Evolutionary conservation across 2,888 invertebrate genomes (phyloP).

Genomic region (Drosophila bunnanda): DNA sequence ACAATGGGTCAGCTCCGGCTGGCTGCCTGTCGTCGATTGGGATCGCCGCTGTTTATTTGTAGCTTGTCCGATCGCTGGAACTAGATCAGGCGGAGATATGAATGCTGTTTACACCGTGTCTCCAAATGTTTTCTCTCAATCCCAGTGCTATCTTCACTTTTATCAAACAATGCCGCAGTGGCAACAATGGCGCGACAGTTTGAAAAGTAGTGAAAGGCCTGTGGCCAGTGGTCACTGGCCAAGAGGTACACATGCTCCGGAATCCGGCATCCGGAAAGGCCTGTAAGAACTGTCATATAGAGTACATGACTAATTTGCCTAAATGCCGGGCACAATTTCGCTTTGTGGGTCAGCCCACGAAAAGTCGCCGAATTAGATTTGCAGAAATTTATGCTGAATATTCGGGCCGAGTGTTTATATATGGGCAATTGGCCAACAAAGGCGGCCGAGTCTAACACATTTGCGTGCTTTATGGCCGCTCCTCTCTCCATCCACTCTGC

Average conservation of each 20-base stretch:
- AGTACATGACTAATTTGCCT: slow-evolving; percentile 52
- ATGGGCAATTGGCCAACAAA: slow-evolving; percentile 77
- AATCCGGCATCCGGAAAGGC: neutral
- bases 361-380: slow-evolving; percentile 62
- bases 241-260: neutral
- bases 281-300: slow-evolving; percentile 15
- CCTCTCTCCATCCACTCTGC: slow-evolving; percentile 48
- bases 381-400: slow-evolving; percentile 68
- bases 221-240: slow-evolving; percentile 12
- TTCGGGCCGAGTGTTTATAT: slow-evolving; percentile 47
- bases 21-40: slow-evolving; percentile 53
- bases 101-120: slow-evolving; percentile 62
- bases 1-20: slow-evolving; percentile 43
- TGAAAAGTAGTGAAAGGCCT: slow-evolving; percentile 46
- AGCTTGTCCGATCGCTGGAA: slow-evolving; percentile 47
- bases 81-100: slow-evolving; percentile 61
- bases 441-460: slow-evolving; percentile 68
- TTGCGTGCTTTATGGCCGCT: slow-evolving; percentile 65
- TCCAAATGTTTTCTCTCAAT: slow-evolving; percentile 59
- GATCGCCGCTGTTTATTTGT: slow-evolving; percentile 57
- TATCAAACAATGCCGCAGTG: slow-evolving; percentile 46
- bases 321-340: slow-evolving; percentile 28
- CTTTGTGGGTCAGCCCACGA: slow-evolving; percentile 49
- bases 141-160: slow-evolving; percentile 52
- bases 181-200: slow-evolving; percentile 47